These are phyloP conservation scores for Drosophila biarmipes DNA, from an alignment of 1,140 invertebrate genomes.

Conservation along the genomic window DNA sequence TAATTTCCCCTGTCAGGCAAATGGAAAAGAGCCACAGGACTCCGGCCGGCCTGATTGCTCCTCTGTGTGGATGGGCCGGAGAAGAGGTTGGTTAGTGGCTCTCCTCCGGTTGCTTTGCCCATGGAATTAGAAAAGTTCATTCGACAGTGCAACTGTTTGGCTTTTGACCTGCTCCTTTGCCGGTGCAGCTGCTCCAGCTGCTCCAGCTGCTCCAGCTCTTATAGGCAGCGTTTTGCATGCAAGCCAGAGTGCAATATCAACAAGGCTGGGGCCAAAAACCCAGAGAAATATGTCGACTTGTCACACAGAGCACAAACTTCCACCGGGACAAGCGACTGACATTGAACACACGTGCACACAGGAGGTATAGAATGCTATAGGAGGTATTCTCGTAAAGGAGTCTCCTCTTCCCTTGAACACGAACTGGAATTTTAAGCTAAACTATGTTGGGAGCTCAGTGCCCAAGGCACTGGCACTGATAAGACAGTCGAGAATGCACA, in stretches of 20 bases:
- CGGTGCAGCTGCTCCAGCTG: conserved; percentile 26
- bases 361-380: not conserved
- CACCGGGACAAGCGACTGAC: conserved; percentile 55
- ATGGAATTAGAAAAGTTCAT: conserved; percentile 76
- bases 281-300: conserved; percentile 67
- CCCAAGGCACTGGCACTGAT: conserved; percentile 57
- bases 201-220: not conserved
- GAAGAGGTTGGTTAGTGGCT: not conserved
- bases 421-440: conserved; percentile 43
- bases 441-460: conserved; percentile 32
- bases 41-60: conserved; percentile 5
- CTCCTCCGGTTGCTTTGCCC: conserved; percentile 13
- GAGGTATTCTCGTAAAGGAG: not conserved
- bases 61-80: not conserved
- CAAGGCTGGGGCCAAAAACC: conserved; percentile 45
- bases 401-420: conserved; percentile 20
- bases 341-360: conserved; percentile 21
- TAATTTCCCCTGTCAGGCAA: conserved; percentile 68
- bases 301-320: conserved; percentile 66
- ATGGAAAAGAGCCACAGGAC: conserved; percentile 46
- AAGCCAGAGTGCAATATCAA: conserved; percentile 79
- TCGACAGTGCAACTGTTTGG: conserved; percentile 76
- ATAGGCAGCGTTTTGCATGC: conserved; percentile 71
- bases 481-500: conserved; percentile 58
- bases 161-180: conserved; percentile 54